Conservation (phyloP, 2,113 vertebrate species). For the Mellivora capensis region DNA sequence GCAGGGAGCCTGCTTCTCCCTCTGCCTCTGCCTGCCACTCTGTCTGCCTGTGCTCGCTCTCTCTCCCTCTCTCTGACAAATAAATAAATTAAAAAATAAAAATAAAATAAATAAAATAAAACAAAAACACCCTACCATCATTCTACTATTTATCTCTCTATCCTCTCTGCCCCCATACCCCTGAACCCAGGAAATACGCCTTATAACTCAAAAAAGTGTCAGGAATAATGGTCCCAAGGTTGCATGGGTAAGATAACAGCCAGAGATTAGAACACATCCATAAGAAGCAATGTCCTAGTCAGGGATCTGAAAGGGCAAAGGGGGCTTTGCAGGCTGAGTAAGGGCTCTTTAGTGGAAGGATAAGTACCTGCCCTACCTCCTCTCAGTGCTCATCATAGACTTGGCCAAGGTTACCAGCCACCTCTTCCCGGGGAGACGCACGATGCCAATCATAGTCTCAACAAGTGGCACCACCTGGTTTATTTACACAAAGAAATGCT, state of each 20-base stretch:
- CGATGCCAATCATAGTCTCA: neutral
- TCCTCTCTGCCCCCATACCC: neutral
- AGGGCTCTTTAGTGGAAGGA: neutral
- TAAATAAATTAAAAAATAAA: no score
- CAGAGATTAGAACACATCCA: neutral
- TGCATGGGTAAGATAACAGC: neutral
- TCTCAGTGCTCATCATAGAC: neutral
- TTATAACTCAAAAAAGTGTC: neutral
- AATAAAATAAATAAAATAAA: no score
- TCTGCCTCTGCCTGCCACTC: no score
- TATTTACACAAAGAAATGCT: conserved; percentile 41
- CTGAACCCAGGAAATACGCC: neutral
- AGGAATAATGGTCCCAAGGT: neutral
- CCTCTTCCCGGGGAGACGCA: neutral
- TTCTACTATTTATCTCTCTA: neutral
- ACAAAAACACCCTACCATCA: neutral
- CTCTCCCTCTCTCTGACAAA: no score
- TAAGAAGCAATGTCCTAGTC: neutral
- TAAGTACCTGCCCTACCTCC: neutral
- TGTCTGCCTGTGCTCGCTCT: no score
- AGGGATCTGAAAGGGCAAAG: conserved; percentile 9
- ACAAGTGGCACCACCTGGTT: neutral
- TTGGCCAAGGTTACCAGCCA: neutral
- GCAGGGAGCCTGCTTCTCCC: no score
- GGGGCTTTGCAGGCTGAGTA: neutral